These are phyloP conservation scores for Vireo griseus DNA, from an alignment of 2,797 vertebrate species.

Conservation along the genomic window DNA sequence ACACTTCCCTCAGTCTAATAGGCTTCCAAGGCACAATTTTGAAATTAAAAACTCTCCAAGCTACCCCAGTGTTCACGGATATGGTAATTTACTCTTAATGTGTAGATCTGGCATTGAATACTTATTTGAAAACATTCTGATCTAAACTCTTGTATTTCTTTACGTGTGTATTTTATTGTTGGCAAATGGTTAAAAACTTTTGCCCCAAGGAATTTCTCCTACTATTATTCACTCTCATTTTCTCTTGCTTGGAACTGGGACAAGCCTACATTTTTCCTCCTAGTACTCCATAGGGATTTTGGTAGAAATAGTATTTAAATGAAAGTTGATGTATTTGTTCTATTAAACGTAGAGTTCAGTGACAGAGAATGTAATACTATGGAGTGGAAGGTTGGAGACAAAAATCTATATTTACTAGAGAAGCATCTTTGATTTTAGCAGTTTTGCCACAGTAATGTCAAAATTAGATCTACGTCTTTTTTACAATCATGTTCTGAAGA, in stretches of 20 bases:
- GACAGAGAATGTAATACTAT: neutral
- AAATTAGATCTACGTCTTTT: neutral
- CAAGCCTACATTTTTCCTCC: neutral
- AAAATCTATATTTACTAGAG: neutral
- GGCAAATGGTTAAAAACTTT: neutral
- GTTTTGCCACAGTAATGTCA: neutral
- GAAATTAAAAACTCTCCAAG: neutral
- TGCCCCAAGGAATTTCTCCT: neutral
- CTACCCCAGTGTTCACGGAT: neutral
- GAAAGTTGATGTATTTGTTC: neutral
- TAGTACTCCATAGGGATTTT: neutral
- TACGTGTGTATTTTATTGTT: neutral
- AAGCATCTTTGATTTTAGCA: neutral
- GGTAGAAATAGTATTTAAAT: neutral
- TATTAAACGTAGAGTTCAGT: accelerated
- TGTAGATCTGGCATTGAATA: neutral
- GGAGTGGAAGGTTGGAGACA: neutral
- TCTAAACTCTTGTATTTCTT: neutral
- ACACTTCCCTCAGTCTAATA: neutral
- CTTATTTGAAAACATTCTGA: neutral
- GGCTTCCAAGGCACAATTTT: neutral
- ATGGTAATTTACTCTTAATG: neutral
- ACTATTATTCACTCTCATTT: neutral
- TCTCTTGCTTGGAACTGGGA: neutral
- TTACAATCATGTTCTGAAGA: neutral